Evolutionary conservation across 1,140 invertebrate species (phyloP).

Genomic region (Microplitis demolitor): DNA sequence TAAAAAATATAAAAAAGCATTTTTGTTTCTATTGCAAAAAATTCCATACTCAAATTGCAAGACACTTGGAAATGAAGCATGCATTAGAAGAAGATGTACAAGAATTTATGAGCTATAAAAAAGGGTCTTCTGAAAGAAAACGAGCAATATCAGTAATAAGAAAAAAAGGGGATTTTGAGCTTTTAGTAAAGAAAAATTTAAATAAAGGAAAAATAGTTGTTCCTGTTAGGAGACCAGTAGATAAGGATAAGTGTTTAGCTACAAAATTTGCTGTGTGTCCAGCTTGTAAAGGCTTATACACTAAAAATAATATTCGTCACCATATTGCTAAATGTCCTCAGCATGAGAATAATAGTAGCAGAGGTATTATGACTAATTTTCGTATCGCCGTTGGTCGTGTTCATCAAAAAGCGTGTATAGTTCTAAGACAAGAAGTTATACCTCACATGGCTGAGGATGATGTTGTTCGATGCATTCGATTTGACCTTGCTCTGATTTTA

Average conservation of each 20-base stretch:
- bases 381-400: slow-evolving; percentile 10
- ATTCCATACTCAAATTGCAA: slow-evolving; percentile 9
- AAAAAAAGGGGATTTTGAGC: slow-evolving; percentile 22
- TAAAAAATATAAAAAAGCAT: slow-evolving; percentile 10
- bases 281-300: slow-evolving; percentile 11
- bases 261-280: slow-evolving; percentile 9
- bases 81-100: not conserved
- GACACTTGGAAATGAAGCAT: slow-evolving; percentile 12
- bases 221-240: slow-evolving; percentile 1
- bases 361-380: not conserved
- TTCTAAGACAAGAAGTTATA: slow-evolving; percentile 13
- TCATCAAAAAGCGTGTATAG: not conserved
- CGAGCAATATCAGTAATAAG: not conserved
- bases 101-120: not conserved
- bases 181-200: not conserved
- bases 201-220: slow-evolving; percentile 26
- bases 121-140: slow-evolving; percentile 3
- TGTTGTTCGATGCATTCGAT: slow-evolving; percentile 20
- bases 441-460: slow-evolving; percentile 23
- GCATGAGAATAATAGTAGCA: not conserved
- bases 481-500: slow-evolving; percentile 22
- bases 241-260: not conserved
- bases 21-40: slow-evolving; percentile 19
- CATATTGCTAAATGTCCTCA: slow-evolving; percentile 8
- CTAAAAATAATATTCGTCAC: slow-evolving; percentile 20